Percentiles rank a stretch among this genome's conserved stretches.
These are phyloP conservation scores for Luidia sarsii DNA, from an alignment of 53 echinoderm and acorn worm species.

Conservation along the genomic window DNA sequence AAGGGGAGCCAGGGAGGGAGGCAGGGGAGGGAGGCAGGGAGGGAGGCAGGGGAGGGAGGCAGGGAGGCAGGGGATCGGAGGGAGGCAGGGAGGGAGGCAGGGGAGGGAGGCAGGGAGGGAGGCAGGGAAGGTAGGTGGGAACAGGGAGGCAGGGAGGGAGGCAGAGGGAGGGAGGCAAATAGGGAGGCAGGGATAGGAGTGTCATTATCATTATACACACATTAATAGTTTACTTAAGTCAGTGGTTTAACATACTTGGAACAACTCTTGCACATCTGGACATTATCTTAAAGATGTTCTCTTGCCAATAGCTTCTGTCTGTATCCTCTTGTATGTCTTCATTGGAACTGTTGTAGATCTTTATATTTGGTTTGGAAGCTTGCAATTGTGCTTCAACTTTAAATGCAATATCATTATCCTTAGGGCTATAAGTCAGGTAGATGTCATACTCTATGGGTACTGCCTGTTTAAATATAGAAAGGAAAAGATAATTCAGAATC, in stretches of 20 bases:
- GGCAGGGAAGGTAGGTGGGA: no score
- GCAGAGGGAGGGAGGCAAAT: no score
- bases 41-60: no score
- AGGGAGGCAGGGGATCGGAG: no score
- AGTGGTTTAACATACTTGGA: slow-evolving; percentile 48
- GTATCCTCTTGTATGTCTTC: slow-evolving; percentile 15
- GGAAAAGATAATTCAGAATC: no score
- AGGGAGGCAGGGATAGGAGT: no score
- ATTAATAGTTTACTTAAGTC: background rate
- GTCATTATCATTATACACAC: no score
- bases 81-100: no score
- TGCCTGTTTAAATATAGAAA: slow-evolving; percentile 8
- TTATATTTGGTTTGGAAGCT: slow-evolving; percentile 60
- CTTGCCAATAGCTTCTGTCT: slow-evolving; percentile 54
- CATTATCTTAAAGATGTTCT: slow-evolving; percentile 69
- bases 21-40: no score
- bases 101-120: no score
- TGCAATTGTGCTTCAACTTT: slow-evolving; percentile 46
- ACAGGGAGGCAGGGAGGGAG: no score
- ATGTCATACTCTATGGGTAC: slow-evolving; percentile 75
- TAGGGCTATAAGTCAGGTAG: slow-evolving; percentile 63
- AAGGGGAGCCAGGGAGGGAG: no score
- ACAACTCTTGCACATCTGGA: slow-evolving; percentile 70
- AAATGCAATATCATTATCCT: slow-evolving; percentile 48
- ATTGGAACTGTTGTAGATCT: slow-evolving; percentile 57